Evolutionary conservation across 2,797 vertebrate genomes (phyloP).

Genomic region (Echiichthys vipera): DNA sequence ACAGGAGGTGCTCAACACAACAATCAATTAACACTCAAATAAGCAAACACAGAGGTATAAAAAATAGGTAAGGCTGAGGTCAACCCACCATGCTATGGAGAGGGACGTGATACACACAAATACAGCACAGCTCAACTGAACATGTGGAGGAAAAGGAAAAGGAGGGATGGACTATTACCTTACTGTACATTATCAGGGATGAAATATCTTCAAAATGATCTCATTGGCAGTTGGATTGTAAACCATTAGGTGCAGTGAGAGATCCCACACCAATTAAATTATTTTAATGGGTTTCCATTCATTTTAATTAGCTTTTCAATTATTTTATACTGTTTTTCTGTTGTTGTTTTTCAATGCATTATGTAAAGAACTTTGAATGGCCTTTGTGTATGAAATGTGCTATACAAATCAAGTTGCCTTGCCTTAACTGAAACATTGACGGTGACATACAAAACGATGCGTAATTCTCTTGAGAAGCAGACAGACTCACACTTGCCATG

Average conservation of each 20-base stretch:
- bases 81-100: constrained; percentile 37
- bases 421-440: not conserved
- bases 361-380: not conserved
- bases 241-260: not conserved
- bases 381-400: not conserved
- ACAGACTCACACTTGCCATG: not conserved
- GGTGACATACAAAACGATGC: not conserved
- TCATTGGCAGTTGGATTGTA: not conserved
- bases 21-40: constrained; percentile 65
- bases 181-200: not conserved
- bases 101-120: constrained; percentile 33
- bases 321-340: not conserved
- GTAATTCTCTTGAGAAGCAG: not conserved
- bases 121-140: constrained; percentile 55
- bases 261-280: no score
- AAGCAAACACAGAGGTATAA: constrained; percentile 64
- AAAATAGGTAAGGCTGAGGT: constrained; percentile 46
- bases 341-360: not conserved
- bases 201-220: not conserved
- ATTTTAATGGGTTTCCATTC: not conserved
- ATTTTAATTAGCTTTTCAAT: not conserved
- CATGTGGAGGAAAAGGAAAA: constrained; percentile 11
- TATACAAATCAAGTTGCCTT: not conserved
- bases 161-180: constrained; percentile 2
- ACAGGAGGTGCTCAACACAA: constrained; percentile 51